Evolutionary conservation across 1,140 invertebrate genomes (phyloP), one percentile per base, ranked within the genome.

Genomic region (Ephestia elutella): DNA sequence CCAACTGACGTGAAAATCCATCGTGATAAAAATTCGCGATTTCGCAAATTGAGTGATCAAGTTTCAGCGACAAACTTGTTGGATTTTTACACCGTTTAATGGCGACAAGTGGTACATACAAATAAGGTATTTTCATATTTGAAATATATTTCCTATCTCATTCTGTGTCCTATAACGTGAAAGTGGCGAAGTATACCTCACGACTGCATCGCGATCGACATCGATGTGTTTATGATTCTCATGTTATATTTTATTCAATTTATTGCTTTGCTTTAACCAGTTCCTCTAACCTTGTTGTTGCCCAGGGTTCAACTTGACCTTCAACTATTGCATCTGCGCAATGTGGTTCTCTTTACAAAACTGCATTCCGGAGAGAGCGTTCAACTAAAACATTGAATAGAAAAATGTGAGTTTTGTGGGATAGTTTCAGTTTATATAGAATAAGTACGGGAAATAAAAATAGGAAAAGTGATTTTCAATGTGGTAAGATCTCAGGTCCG

Each of bases 311-410:
- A 13, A 25, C 58, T 54, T 44, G 53, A 53, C 53, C 58, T 55
- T 60, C 18, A 25, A 28, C 15, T 11, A 35, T 20, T 60, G 58
- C 58, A 60, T 19, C 58, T 60, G 58, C 58, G 58, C 58, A 60
- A 30, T 55, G 38, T 18, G 56, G 5, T 20, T 11, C 18, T 28
- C 53, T 35, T 28, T 30, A 20, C 30, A 18, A 35, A 54, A 35
- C 19, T 21, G 50, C 19, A 53, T 53, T 25, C 17, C 49, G 10
- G 32, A 17, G 5, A 44, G 13, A 44, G 7, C 38, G 13, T 44
- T 44, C 15, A 5, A 44, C 13, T 44, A 17, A 44, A 44, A 44
- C 5, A 15, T 15, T 15, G 13, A 44, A 7, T 15, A 15, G 9
- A 32, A 32, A 7, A 10, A 1, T 9, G 30, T 15, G 38, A 44